Percentiles rank a stretch among this genome's conserved stretches.
Evolutionary conservation across 2,888 invertebrate genomes (phyloP).

Genomic region (Deilephila porcellus): DNA sequence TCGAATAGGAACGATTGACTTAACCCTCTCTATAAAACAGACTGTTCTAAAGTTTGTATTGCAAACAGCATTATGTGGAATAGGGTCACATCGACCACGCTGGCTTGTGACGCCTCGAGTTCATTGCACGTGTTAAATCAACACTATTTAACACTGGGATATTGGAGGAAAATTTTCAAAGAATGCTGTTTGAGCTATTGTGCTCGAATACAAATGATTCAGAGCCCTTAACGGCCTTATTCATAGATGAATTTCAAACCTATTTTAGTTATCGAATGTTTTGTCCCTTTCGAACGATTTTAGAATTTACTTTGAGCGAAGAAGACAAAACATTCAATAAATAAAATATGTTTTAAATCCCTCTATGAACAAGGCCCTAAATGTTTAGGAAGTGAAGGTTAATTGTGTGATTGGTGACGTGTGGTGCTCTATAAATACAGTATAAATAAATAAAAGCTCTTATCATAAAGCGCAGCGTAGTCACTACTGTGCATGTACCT

Average conservation of each 20-base stretch:
- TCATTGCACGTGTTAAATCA: neutral
- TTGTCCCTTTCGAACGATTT: no score
- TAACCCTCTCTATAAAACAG: neutral
- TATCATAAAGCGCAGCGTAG: no score
- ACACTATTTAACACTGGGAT: neutral
- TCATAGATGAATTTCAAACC: no score
- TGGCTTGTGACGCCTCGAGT: neutral
- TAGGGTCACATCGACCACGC: neutral
- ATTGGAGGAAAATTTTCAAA: slow-evolving; percentile 6
- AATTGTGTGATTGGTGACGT: no score
- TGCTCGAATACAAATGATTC: neutral
- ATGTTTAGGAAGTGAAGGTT: neutral
- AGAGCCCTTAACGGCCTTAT: neutral
- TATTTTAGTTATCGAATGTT: no score
- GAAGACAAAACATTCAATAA: no score
- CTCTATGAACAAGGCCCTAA: neutral
- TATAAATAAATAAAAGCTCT: no score
- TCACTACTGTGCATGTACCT: no score
- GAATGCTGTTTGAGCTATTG: neutral
- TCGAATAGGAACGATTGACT: neutral
- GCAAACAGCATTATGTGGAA: neutral
- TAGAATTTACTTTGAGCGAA: no score
- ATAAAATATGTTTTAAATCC: no score
- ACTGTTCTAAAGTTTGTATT: neutral
- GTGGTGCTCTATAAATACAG: no score